Percentiles rank a stretch among this genome's conserved stretches.
These are phyloP conservation scores for Tadarida brasiliensis DNA, from an alignment of 2,797 vertebrate species.

Conservation along the genomic window DNA sequence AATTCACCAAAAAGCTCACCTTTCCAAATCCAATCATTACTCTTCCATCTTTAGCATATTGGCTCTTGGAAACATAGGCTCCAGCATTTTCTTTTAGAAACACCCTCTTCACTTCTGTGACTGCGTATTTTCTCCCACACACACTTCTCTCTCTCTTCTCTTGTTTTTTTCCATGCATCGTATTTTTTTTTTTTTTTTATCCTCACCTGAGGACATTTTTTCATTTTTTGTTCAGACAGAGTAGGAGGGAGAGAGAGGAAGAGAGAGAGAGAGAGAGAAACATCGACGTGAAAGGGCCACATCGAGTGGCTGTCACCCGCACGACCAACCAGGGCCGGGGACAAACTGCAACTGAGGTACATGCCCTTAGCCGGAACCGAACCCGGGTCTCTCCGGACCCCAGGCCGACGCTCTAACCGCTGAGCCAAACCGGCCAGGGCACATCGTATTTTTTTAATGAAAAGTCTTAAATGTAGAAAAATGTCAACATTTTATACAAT, in stretches of 20 bases:
- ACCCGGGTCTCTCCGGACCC: no score
- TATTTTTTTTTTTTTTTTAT: conserved; percentile 9
- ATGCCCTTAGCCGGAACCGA: neutral
- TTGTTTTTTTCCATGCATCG: neutral
- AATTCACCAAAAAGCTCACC: neutral
- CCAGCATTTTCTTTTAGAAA: neutral
- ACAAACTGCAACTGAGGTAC: neutral
- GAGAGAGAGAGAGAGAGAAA: neutral
- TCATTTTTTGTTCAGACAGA: no score
- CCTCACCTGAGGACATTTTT: no score
- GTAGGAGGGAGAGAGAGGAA: no score
- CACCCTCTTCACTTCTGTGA: neutral
- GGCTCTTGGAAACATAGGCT: neutral
- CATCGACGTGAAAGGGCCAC: neutral
- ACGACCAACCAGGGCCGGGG: no score
- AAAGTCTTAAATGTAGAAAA: neutral
- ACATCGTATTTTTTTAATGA: conserved; percentile 1
- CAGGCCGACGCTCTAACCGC: no score
- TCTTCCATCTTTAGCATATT: neutral
- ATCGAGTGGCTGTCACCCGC: no score
- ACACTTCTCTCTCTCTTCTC: neutral
- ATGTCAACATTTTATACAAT: neutral
- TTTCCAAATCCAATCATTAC: neutral
- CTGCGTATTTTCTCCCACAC: neutral
- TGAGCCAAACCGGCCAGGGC: neutral